Conservation (phyloP, 64 coral and sea anemone species). For the Stichodactyla mertensii region DNA sequence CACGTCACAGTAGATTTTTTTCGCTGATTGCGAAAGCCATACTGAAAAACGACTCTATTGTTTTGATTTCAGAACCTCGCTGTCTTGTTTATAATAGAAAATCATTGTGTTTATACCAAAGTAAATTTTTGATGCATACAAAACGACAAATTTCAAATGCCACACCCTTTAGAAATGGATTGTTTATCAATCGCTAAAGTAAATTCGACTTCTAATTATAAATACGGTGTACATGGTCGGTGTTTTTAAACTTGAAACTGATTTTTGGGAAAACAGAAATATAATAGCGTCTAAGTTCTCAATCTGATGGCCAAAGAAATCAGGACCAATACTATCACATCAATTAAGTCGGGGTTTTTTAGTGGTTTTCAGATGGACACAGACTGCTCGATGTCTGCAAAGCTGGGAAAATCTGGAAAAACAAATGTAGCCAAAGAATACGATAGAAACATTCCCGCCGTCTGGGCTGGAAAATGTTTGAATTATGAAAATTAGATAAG, state of each 20-base stretch:
- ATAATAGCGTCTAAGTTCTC: not conserved
- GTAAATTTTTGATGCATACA: not conserved
- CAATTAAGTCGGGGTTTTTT: not conserved
- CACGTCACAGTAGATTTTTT: not conserved
- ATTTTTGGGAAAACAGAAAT: not conserved
- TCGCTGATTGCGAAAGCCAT: not conserved
- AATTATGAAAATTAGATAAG: not conserved
- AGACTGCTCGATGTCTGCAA: not conserved
- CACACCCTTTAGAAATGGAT: not conserved
- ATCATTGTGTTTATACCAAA: not conserved
- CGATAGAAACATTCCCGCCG: not conserved
- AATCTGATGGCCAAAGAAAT: not conserved
- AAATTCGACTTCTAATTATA: not conserved
- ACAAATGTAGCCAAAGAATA: not conserved
- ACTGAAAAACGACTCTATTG: not conserved
- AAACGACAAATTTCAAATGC: not conserved
- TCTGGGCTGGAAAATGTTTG: not conserved
- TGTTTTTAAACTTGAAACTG: not conserved
- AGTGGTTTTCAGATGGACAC: not conserved
- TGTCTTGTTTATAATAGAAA: not conserved
- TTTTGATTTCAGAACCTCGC: not conserved
- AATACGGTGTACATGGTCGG: not conserved
- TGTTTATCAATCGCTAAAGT: not conserved
- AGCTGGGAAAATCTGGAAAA: conserved; percentile 6
- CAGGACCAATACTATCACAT: not conserved